Percentiles rank a stretch among this genome's conserved stretches.
Conservation (phyloP, 2,888 invertebrate genomes). For the Parochlus steinenii region DNA sequence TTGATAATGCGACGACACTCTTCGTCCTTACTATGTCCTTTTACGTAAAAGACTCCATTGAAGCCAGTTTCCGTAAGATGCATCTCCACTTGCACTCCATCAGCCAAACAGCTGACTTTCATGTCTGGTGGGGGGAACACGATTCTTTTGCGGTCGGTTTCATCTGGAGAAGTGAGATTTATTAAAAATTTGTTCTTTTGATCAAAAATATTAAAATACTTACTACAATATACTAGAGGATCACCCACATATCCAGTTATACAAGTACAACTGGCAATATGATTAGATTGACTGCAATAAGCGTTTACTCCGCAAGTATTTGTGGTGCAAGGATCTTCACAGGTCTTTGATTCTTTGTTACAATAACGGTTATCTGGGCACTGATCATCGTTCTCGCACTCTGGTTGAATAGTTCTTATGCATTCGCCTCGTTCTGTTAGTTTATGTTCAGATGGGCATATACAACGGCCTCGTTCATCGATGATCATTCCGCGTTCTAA, state of each 20-base stretch:
- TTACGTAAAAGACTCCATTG: conserved; percentile 82
- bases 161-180: conserved; percentile 19
- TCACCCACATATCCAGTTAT: conserved; percentile 60
- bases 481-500: conserved; percentile 59
- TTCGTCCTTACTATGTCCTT: conserved; percentile 87
- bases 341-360: conserved; percentile 47
- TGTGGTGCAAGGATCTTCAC: conserved; percentile 61
- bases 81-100: conserved; percentile 77
- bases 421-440: conserved; percentile 44
- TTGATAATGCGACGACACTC: conserved; percentile 70
- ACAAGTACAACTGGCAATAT: conserved; percentile 62
- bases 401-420: conserved; percentile 32
- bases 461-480: conserved; percentile 60
- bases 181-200: conserved; percentile 3
- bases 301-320: conserved; percentile 62
- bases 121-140: conserved; percentile 76
- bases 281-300: conserved; percentile 58
- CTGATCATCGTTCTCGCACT: conserved; percentile 53
- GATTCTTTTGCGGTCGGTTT: conserved; percentile 40
- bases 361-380: conserved; percentile 65
- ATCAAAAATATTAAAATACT: conserved; percentile 21
- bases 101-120: conserved; percentile 77
- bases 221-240: conserved; percentile 56
- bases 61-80: conserved; percentile 59
- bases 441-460: conserved; percentile 48